Base-by-base conservation (phyloP, 2,888 invertebrate species). In the Scaptodrosophila latifasciaeformis region DNA sequence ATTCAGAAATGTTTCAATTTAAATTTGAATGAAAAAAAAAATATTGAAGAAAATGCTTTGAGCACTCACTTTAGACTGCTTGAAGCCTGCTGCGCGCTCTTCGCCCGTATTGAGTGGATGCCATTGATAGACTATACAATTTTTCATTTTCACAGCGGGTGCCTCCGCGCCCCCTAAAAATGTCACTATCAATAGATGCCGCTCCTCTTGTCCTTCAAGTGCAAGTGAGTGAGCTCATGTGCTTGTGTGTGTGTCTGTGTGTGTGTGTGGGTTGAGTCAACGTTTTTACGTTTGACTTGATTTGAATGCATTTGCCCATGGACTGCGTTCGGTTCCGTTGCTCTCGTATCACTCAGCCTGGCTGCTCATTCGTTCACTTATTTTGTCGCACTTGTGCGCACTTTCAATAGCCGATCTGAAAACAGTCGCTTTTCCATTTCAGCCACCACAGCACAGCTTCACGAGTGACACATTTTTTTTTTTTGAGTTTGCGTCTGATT, bases 251-350 rank as follows among this genome's bases (percentile, higher is more conserved):
- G 10, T 6, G 59, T 10, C 4, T 42, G 35, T 34, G 13, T 29
- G 2, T n/a, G 42, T 31, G 18, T 70, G 70, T 56, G 67, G 60
- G 75, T 57, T 60, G 62, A 64, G 68, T 70, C 77, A 62, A 64
- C 76, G 80, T 74, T 77, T 77, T 74, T 37, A 62, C 80, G 77
- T 67, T 61, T 59, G 78, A 80, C 75, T 77, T 67, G 65, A 61
- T 70, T 74, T 77, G 74, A 79, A 76, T 79, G 69, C 60, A 62
- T n/a, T n/a, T n/a, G 45, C 53, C 51, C 27, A 42, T 27, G 31
- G 17, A 45, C 13, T 6, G 43, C 39, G 21, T 50, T 59, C 43
- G 46, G 39, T 39, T 52, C 44, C 49, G 37, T 15, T 55, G 3
- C 13, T 10, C n/a, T 42, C n/a, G 17, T 30, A 15, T 45, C 19